Percentiles rank a stretch among this genome's conserved stretches.
phyloP scores from a whole-genome alignment of 2,797 vertebrate genomes.

The Gymnothorax javanicus region DNA sequence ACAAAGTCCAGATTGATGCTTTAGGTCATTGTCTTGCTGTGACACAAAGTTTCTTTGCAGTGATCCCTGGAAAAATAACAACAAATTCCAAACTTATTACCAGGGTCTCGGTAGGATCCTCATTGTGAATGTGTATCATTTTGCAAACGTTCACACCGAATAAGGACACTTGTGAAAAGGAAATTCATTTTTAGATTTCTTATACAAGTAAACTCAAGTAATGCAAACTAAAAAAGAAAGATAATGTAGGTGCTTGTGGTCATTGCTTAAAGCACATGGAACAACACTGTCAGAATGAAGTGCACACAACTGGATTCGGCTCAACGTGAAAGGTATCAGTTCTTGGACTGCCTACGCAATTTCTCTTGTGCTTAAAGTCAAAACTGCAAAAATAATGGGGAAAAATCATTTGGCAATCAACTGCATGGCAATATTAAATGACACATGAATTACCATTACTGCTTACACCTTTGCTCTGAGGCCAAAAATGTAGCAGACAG shows the following conservation, averaged over 20 bases:
- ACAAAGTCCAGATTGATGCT: too few species aligned
- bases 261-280: not conserved
- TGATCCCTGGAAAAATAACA: too few species aligned
- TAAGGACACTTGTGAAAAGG: not conserved
- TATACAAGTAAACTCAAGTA: not conserved
- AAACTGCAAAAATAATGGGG: not conserved
- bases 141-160: not conserved
- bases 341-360: not conserved
- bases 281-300: not conserved
- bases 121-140: not conserved
- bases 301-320: not conserved
- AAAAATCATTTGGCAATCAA: not conserved
- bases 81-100: too few species aligned
- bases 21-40: too few species aligned
- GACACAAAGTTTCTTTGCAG: too few species aligned
- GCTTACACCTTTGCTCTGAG: conserved; percentile 50
- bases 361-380: conserved; percentile 14
- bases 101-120: too few species aligned
- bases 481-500: conserved; percentile 43
- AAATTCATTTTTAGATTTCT: not conserved
- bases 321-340: not conserved
- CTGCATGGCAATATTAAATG: conserved; percentile 41
- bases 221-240: not conserved
- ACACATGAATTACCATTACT: conserved; percentile 50
- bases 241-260: not conserved